phyloP scores from a whole-genome alignment of 2,113 vertebrate species.

The Thryonomys swinderianus region DNA sequence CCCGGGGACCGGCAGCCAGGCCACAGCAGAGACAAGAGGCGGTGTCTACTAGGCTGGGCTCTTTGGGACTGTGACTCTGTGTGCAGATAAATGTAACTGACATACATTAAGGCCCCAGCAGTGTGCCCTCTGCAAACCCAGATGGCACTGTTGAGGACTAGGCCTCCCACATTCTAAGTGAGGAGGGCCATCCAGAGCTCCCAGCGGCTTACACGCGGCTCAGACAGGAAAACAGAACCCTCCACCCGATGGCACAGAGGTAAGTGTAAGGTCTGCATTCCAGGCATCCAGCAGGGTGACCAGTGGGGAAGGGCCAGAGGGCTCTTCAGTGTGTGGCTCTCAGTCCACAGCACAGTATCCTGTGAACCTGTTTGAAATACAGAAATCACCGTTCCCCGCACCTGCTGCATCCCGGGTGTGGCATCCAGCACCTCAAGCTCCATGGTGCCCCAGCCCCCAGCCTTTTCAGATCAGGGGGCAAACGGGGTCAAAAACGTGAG shows the following conservation, averaged over 20 bases:
- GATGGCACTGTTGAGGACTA: rapidly evolving
- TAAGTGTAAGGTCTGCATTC: rapidly evolving
- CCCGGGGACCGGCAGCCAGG: rapidly evolving
- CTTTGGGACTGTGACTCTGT: rapidly evolving
- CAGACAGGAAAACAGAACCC: neutral
- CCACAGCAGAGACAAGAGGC: neutral
- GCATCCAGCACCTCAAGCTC: neutral
- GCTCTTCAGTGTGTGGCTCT: neutral
- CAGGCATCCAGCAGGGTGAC: neutral
- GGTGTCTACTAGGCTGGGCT: rapidly evolving
- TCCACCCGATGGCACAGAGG: neutral
- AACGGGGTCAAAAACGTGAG: rapidly evolving
- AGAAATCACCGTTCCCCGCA: neutral
- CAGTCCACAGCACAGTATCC: no score
- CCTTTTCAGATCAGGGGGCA: no score
- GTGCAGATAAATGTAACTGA: rapidly evolving
- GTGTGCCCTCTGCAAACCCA: neutral
- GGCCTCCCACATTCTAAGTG: neutral
- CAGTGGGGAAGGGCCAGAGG: neutral
- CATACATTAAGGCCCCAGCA: rapidly evolving
- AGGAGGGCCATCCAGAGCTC: neutral
- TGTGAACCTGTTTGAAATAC: neutral
- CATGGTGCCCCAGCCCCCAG: neutral
- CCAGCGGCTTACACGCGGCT: rapidly evolving
- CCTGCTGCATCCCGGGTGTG: neutral